These are phyloP conservation scores for Xenopus laevis DNA, from an alignment of 2,113 vertebrate species.

Conservation along the genomic window DNA sequence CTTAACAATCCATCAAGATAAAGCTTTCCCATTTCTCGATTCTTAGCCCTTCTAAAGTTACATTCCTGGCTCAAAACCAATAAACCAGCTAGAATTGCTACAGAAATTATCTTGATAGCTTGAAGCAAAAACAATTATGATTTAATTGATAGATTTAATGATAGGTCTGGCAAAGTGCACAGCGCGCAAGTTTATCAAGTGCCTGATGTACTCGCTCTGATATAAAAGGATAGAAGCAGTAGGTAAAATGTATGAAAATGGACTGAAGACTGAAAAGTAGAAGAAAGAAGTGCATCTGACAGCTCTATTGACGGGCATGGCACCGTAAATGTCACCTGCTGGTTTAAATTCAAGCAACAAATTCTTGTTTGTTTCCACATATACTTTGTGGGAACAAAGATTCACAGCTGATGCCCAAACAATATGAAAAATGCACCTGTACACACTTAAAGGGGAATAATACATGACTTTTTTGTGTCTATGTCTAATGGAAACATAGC, in stretches of 20 bases:
- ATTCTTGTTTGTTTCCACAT: too few relatives aligned
- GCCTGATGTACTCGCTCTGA: neutral
- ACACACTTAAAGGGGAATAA: too few relatives aligned
- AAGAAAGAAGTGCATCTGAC: neutral
- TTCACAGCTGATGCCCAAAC: too few relatives aligned
- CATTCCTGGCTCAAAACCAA: neutral
- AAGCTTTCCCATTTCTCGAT: neutral
- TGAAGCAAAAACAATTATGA: neutral
- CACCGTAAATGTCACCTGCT: neutral
- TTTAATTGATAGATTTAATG: constrained; percentile 6
- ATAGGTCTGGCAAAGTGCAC: neutral
- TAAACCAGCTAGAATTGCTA: neutral
- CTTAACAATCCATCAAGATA: too few relatives aligned
- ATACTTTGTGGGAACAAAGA: too few relatives aligned
- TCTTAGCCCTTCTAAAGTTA: neutral
- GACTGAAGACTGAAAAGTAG: neutral
- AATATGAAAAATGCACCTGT: too few relatives aligned
- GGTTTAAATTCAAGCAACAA: too few relatives aligned
- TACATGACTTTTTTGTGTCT: too few relatives aligned
- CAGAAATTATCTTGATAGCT: neutral
- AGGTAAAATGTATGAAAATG: neutral
- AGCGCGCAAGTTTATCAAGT: neutral
- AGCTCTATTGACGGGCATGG: neutral
- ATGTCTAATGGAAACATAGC: too few relatives aligned
- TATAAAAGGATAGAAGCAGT: neutral